Base-by-base conservation (phyloP, 2,113 vertebrate genomes). In the Larimichthys polyactis region DNA sequence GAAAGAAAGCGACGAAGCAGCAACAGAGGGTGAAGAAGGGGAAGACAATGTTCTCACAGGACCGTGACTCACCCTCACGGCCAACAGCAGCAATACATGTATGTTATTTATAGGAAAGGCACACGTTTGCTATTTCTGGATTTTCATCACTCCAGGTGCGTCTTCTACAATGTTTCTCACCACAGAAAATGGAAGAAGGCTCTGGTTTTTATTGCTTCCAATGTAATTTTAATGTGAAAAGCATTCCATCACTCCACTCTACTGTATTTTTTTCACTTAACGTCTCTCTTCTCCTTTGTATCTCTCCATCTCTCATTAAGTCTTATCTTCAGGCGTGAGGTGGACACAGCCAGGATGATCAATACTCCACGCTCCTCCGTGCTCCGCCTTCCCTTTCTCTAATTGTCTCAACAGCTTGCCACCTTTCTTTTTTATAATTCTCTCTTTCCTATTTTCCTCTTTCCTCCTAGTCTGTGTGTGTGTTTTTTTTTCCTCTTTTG, bases 221-320 rank as follows among this genome's bases (percentile, higher is more conserved):
- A 87, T 76, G n/a, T 27, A 5, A 60, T 60, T 68, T 54, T 49
- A 12, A 69, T 27, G 29, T 32, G 27, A 59, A 73, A 71, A 0
- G 5, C 22, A 4, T 49, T 64, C 54, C 48, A 51, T 71, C 43
- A 40, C 32, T 70, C 65, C 43, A 8, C 36, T n/a, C 48, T 49
- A n/a, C 22, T 11, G 1, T 40, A 48, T 58, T 60, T 70, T 72
- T 70, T 72, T 3, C 14, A 32, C 59, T 44, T 20, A 75, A 81
- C 40, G 8, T 44, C 62, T 80, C 48, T 64, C 11, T 12, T 27
- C 43, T 60, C 54, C 32, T 79, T 71, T 60, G 14, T 79, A 88
- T 90, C 83, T 29, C 54, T 59, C 67, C 54, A 82, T 93, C 90
- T 90, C 87, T 93, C 91, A 93, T 93, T 90, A 91, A 90, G 76